Base-by-base conservation (phyloP, 2,888 invertebrate genomes). In the Eudasyphora cyanicolor region DNA sequence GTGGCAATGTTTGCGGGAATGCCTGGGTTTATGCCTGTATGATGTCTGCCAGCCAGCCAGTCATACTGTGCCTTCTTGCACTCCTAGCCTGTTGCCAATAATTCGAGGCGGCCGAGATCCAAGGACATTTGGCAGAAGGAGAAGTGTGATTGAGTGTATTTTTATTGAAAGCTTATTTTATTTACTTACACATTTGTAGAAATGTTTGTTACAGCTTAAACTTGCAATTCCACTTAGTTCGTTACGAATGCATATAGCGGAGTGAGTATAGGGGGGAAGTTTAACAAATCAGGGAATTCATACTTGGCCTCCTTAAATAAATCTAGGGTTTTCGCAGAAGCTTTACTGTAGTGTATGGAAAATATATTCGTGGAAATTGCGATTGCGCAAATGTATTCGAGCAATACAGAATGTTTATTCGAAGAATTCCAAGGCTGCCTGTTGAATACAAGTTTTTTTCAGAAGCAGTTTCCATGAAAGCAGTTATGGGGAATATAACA, bases 141-240 rank as follows among this genome's bases (percentile, higher is more conserved):
- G 69, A 51, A 38, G 76, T 79, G 69, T 73, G 67, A 67, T 67
- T 42, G 67, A 67, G 67, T 49, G 54, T 67, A 27, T 51, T 77
- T 81, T 60, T 38, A 70, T 77, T 71, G 62, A 71, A 77, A 77
- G 70, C 70, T 77, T 71, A 71, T 77, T 77, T 77, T 70, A 71
- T 77, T 77, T 70, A 77, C 69, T 70, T 49, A 77, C 24, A 60
- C 60, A 32, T 70, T 77, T 77, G 76, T 77, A 67, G 67, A 67
- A 42, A 67, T 67, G 67, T 67, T 67, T 24, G 67, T 67, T 67
- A 4, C 42, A 21, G 42, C 67, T 67, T 67, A 67, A 67, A 67
- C 38, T 42, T 42, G 42, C 67, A 67, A 42, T 42, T 67, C 21
- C 67, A 38, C 64, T 64, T 64, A 64, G 64, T 64, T 35, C 1